Evolutionary conservation across 1,140 invertebrate species (phyloP).

Genomic region (Diuraphis noxia): DNA sequence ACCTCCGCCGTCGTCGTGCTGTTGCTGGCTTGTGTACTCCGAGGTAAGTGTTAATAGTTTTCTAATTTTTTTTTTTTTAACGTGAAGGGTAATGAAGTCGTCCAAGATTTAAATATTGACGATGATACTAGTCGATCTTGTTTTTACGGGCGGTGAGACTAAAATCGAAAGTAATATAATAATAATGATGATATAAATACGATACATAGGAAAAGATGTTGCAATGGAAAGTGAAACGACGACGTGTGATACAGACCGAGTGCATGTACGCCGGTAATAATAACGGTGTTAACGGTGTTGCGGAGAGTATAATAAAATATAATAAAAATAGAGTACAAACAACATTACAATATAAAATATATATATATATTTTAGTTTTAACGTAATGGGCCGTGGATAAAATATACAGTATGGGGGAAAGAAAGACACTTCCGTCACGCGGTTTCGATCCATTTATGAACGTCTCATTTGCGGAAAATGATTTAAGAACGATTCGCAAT

Average conservation of each 20-base stretch:
- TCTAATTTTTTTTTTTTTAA: background rate
- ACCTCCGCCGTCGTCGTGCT: background rate
- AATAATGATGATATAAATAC: background rate
- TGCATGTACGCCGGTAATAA: background rate
- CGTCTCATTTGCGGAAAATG: constrained; percentile 28
- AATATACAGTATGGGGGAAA: background rate
- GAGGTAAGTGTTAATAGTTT: background rate
- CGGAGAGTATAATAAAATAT: constrained; percentile 29
- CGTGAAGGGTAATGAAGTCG: too few species aligned
- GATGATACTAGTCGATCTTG: background rate
- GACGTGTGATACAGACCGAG: constrained; percentile 52
- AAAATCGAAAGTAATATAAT: constrained; percentile 50
- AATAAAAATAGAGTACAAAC: constrained; percentile 34
- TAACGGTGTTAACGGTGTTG: constrained; percentile 20
- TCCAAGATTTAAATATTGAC: background rate
- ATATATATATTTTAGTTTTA: background rate
- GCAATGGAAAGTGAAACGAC: constrained; percentile 53
- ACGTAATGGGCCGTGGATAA: constrained; percentile 48
- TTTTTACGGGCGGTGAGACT: background rate
- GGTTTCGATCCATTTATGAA: constrained; percentile 16
- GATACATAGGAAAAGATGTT: constrained; percentile 50
- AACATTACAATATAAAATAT: background rate
- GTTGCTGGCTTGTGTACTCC: background rate
- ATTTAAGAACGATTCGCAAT: background rate
- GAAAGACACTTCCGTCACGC: constrained; percentile 46